These are phyloP conservation scores for Apantesis nais DNA, from an alignment of 2,888 invertebrate genomes.

Conservation along the genomic window DNA sequence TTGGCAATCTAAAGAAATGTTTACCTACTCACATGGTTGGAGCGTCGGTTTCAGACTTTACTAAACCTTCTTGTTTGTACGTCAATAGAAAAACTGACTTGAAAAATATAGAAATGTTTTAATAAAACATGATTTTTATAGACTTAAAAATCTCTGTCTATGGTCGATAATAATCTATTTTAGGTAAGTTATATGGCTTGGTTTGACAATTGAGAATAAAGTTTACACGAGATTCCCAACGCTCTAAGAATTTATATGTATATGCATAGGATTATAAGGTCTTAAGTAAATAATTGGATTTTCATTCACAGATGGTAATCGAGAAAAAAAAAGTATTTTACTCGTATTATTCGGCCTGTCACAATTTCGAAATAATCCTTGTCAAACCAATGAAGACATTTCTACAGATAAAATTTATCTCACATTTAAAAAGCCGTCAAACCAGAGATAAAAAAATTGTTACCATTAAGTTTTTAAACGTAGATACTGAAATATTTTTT, in stretches of 20 bases:
- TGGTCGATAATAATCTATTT: too few species aligned
- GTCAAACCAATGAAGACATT: background rate
- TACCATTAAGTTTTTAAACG: background rate
- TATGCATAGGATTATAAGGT: too few species aligned
- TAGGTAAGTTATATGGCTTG: background rate
- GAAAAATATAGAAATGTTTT: too few species aligned
- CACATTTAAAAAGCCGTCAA: background rate
- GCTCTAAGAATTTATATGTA: background rate
- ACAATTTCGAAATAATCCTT: background rate
- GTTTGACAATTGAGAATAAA: background rate
- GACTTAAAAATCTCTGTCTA: too few species aligned
- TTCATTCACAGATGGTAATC: background rate
- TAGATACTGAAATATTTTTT: background rate
- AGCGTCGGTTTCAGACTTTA: background rate
- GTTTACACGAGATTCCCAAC: background rate
- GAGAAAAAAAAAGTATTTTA: background rate
- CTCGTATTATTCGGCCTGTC: background rate
- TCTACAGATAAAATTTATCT: background rate
- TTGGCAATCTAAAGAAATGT: slow-evolving; percentile 7
- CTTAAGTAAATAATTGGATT: background rate
- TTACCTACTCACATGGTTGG: background rate
- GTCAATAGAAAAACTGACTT: too few species aligned
- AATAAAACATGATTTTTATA: background rate
- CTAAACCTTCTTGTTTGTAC: background rate
- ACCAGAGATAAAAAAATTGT: background rate